Percentiles rank a stretch among this genome's conserved stretches.
These are phyloP conservation scores for Nephrotoma flavescens DNA, from an alignment of 2,888 invertebrate genomes.

Conservation along the genomic window DNA sequence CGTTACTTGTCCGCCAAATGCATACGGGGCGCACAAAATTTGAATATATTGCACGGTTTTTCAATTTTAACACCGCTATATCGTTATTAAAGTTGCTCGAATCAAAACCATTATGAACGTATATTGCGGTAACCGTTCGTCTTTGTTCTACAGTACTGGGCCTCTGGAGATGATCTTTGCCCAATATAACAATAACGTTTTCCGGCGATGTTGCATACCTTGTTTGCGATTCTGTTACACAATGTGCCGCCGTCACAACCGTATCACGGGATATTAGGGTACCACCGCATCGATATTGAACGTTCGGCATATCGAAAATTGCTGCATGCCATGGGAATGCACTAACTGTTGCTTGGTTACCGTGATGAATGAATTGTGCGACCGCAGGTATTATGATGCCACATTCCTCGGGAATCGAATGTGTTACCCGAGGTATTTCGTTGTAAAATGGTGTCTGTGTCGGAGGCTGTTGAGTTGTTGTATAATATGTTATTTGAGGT, in stretches of 20 bases:
- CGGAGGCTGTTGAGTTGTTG: not conserved
- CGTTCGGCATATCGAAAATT: not conserved
- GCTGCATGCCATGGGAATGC: not conserved
- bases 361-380: not conserved
- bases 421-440: not conserved
- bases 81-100: not conserved
- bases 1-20: not conserved
- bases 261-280: not conserved
- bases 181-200: not conserved
- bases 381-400: not conserved
- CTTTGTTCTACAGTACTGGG: not conserved
- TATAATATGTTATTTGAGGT: not conserved
- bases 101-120: not conserved
- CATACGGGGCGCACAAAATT: not conserved
- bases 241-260: not conserved
- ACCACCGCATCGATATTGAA: not conserved
- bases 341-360: not conserved
- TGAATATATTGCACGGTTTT: not conserved
- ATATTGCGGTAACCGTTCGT: not conserved
- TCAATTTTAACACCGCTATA: not conserved
- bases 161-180: not conserved
- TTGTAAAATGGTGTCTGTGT: not conserved
- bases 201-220: not conserved
- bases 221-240: not conserved
- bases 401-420: not conserved